Percentiles rank a stretch among this genome's conserved stretches.
phyloP scores from a whole-genome alignment of 2,888 invertebrate species.

The Theristus sp. region DNA sequence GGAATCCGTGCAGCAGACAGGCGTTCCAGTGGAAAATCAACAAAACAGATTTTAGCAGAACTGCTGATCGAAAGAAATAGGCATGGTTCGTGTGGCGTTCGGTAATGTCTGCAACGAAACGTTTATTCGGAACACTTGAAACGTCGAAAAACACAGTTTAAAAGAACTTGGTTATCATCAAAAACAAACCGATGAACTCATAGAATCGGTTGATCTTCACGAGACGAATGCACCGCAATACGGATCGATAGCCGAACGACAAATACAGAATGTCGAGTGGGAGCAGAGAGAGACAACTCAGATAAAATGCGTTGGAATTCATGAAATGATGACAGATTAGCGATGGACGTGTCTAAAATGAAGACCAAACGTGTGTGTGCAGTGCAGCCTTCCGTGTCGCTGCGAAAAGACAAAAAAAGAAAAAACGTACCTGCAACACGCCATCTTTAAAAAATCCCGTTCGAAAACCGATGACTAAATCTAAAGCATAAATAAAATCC shows the following conservation, averaged over 20 bases:
- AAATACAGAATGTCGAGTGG: slow-evolving; percentile 93
- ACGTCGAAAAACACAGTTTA: no score
- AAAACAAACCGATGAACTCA: slow-evolving; percentile 40
- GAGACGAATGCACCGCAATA: slow-evolving; percentile 77
- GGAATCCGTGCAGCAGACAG: slow-evolving; percentile 44
- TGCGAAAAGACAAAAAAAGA: no score
- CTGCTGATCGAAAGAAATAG: slow-evolving; percentile 50
- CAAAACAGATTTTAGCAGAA: slow-evolving; percentile 59
- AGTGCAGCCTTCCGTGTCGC: no score
- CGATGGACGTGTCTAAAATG: slow-evolving; percentile 72
- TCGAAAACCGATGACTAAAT: slow-evolving; percentile 89
- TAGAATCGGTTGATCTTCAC: slow-evolving; percentile 94
- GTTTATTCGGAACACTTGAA: no score
- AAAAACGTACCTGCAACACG: no score
- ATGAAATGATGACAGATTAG: slow-evolving; percentile 88
- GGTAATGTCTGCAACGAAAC: no score
- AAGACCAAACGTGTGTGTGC: no score
- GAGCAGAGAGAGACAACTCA: slow-evolving; percentile 89
- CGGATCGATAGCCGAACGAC: slow-evolving; percentile 81
- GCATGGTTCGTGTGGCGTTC: slow-evolving; percentile 97
- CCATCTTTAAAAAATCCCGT: slow-evolving; percentile 84
- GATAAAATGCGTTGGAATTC: slow-evolving; percentile 83
- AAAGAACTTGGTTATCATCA: no score
- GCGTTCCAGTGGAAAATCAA: slow-evolving; percentile 99
- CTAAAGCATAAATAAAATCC: slow-evolving; percentile 82